Evolutionary conservation across 2,113 vertebrate species (phyloP), one percentile per base, ranked within the genome.

Genomic region (Acrocephalus arundinaceus): DNA sequence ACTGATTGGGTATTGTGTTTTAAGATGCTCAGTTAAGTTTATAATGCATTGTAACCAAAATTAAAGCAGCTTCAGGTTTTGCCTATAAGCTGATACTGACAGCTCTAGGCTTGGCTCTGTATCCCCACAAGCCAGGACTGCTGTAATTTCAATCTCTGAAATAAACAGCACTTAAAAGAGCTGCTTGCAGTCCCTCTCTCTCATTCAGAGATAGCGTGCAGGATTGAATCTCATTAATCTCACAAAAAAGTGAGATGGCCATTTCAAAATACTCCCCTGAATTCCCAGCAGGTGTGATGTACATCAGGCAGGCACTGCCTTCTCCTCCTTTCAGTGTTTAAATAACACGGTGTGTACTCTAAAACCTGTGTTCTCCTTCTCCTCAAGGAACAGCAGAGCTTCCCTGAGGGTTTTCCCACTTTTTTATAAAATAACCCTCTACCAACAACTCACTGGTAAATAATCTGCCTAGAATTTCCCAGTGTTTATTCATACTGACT

Each of bases 261-360:
- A 0, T n/a, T 74, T 45, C 51, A 52, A 41, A 75, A 45, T 2
- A 2, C 0, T 1, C 1, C 3, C 18, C 1, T 19, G 67, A 2
- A 45, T 62, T 63, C 33, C 67, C 62, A 76, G 48, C 9, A 4
- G 8, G 1, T 3, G 9, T 8, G 5, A 16, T 0, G 0, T 21
- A 3, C 30, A 14, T 25, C 31, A 55, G 72, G 33, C 45, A 78
- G 75, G 46, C 31, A 2, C 4, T 78, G 45, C 21, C 22, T 84
- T 59, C 13, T 16, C 48, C 30, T 33, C 6, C 15, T 74, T 19
- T 6, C 18, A 6, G 1, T 3, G 22, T 61, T 33, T 21, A 9
- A 48, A 41, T 13, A 78, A 7, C 10, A 0, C 5, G 8, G 10
- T n/a, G 10, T 6, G 7, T 0, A 0, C 52, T 21, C 27, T 4